Conservation (phyloP, 2,797 vertebrate species). For the Glossophaga mutica region DNA sequence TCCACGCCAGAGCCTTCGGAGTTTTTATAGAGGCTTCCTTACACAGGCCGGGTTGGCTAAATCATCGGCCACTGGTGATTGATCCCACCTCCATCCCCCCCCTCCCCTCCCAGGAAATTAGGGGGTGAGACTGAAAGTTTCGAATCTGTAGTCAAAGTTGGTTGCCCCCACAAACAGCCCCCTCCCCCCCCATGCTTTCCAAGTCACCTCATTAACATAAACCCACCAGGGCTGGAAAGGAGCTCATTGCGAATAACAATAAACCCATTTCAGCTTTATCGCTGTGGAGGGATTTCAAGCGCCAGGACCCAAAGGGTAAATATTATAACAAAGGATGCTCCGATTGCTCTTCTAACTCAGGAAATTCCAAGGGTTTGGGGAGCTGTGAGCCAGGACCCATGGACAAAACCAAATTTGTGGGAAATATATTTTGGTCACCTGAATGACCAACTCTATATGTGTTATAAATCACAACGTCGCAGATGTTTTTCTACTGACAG, state of each 20-base stretch:
- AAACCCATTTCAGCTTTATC: background rate
- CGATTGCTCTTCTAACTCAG: background rate
- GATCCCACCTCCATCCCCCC: too few species aligned
- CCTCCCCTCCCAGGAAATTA: too few species aligned
- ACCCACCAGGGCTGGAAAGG: background rate
- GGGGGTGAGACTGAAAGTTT: too few species aligned
- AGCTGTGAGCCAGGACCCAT: background rate
- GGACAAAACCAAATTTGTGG: background rate
- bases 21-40: background rate
- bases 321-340: too few species aligned
- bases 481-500: background rate
- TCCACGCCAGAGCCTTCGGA: background rate
- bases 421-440: background rate
- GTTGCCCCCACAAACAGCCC: background rate
- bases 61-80: background rate
- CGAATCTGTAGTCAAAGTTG: background rate
- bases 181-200: background rate
- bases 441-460: background rate
- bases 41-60: background rate
- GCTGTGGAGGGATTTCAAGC: background rate
- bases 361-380: background rate
- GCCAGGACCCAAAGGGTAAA: background rate
- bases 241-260: background rate
- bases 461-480: background rate
- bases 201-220: background rate